A percentile compares a stretch with the other conserved stretches of the same genome.
Evolutionary conservation across 2,797 vertebrate genomes (phyloP).

Genomic region (Catharus ustulatus): DNA sequence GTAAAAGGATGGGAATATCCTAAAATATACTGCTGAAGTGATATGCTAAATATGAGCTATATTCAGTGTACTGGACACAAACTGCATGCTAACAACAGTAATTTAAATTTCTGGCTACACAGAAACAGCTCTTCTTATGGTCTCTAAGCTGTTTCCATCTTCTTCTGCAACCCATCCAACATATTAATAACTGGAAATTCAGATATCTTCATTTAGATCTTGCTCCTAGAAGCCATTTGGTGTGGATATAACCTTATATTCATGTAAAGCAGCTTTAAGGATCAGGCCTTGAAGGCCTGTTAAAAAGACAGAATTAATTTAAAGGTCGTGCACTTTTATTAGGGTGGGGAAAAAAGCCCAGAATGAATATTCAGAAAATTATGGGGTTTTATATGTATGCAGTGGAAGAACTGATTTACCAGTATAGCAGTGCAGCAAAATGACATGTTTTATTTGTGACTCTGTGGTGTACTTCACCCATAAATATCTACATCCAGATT

Average conservation of each 20-base stretch:
- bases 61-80: not conserved
- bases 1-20: not conserved
- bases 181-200: constrained; percentile 32
- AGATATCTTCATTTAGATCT: not conserved
- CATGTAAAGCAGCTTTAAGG: not conserved
- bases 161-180: not conserved
- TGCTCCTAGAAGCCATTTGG: not conserved
- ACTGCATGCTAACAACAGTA: not conserved
- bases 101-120: constrained; percentile 6
- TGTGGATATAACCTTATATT: not conserved
- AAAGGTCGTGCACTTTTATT: not conserved
- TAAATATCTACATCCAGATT: not conserved
- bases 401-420: not conserved
- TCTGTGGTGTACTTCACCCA: not conserved
- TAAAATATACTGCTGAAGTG: not conserved
- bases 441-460: not conserved
- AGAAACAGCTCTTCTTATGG: not conserved
- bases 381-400: no score
- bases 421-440: not conserved
- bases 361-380: not conserved
- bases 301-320: constrained; percentile 25
- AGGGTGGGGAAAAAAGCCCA: not conserved
- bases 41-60: constrained; percentile 11
- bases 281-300: not conserved
- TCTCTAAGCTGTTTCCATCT: not conserved